A percentile compares a stretch with the other conserved stretches of the same genome.
These are phyloP conservation scores for Stenotaenia linearis DNA, from an alignment of 2,888 invertebrate species.

Conservation along the genomic window DNA sequence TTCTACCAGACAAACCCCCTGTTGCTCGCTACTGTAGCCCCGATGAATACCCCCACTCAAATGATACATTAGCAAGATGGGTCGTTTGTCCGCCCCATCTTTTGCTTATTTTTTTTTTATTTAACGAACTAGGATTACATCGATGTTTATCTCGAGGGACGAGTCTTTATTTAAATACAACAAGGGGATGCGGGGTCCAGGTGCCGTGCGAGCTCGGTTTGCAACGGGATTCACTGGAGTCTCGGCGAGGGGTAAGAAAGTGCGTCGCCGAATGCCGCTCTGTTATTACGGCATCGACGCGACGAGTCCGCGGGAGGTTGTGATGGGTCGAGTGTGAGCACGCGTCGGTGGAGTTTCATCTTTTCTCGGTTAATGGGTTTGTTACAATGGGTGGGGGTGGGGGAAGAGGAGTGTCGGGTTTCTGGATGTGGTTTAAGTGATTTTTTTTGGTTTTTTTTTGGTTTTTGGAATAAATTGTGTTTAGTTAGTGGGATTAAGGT, in stretches of 20 bases:
- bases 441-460: no score
- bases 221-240: slow-evolving; percentile 2
- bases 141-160: slow-evolving; percentile 26
- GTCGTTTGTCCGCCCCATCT: background rate
- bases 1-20: slow-evolving; percentile 4
- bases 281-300: background rate
- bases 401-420: no score
- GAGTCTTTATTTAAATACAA: background rate
- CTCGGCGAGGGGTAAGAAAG: background rate
- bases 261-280: background rate
- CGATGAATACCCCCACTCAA: slow-evolving; percentile 19
- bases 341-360: no score
- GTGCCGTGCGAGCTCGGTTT: background rate
- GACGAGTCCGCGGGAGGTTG: background rate
- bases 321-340: no score
- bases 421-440: no score
- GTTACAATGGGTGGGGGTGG: no score
- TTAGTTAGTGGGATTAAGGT: no score
- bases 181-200: background rate
- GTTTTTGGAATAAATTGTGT: no score
- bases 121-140: slow-evolving; percentile 11
- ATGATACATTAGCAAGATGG: slow-evolving; percentile 21
- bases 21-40: background rate
- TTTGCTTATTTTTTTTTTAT: background rate
- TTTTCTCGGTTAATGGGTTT: no score